Base-by-base conservation (phyloP, 1,140 invertebrate species). In the Helicoverpa armigera region DNA sequence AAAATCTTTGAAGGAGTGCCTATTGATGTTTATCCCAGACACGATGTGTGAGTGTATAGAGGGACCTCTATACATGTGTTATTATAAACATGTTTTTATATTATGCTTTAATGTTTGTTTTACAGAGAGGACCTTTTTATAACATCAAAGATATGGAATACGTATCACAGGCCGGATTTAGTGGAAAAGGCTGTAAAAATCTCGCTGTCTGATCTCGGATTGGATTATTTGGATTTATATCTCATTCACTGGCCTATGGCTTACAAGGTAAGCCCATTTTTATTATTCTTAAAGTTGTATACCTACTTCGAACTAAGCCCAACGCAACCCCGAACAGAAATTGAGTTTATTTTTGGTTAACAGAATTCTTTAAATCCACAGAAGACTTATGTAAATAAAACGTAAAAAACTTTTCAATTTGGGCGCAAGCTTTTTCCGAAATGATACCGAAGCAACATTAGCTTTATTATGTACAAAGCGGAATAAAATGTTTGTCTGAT, bases 231-330 rank as follows among this genome's bases (percentile, higher is more conserved):
- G 18, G 97, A 98, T 92, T 90, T 98, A n/a, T 97, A 96, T 86
- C 95, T 98, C 3, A 97, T 98, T 67, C 97, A 98, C 89, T 98
- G 97, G 97, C 97, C 97, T 16, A 96, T 97, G 90, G 97, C 94
- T 10, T 97, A 95, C 83, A 94, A 96, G 89, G 95, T 94, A 88
- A 83, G 56, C 61, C 50, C 58, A 73, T 81, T 82, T 43, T 79
- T 61, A 70, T 54, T 65, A 72, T 61, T 79, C 72, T 31, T 18
- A 56, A 50, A 80, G 72, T 77, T 77, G 56, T 50, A 61, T 75
- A 75, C 35, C 35, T 43, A 43, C 29, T 58, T 56, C 56, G 56
- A 50, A 60, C 73, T 61, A 61, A 75, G 73, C 73, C 56, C 29
- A 18, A 76, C 56, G 56, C 16, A 48, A 51, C 35, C 56, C 50